Conservation (phyloP, 2,797 vertebrate genomes). For the Myotis findleyi region DNA sequence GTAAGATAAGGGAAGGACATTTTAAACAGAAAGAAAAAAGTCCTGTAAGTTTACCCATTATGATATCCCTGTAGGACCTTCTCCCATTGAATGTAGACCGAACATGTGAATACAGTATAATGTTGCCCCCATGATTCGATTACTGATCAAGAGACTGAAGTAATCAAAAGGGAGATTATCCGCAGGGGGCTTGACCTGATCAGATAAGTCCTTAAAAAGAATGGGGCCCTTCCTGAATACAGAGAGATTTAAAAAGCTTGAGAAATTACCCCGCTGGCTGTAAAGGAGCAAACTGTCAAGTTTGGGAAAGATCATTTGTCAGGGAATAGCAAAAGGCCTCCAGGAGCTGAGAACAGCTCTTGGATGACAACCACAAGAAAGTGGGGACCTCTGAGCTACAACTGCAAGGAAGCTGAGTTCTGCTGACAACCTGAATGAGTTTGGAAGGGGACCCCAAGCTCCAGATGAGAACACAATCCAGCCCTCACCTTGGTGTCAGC, state of each 20-base stretch:
- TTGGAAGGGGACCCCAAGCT: background rate
- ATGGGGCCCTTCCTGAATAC: background rate
- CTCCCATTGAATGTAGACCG: background rate
- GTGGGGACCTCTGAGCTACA: background rate
- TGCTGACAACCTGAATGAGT: background rate
- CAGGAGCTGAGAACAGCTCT: background rate
- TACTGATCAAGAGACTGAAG: background rate
- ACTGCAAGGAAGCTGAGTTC: background rate
- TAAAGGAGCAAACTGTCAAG: background rate
- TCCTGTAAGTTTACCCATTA: background rate
- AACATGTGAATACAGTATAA: background rate
- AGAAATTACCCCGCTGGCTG: background rate
- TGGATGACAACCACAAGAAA: background rate
- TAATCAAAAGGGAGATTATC: background rate
- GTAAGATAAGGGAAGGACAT: background rate
- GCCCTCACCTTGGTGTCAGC: background rate
- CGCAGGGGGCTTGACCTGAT: background rate
- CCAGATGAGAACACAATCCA: background rate
- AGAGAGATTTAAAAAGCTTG: background rate
- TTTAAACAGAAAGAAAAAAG: background rate
- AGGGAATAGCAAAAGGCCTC: background rate
- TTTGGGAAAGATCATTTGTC: background rate
- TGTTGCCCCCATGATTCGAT: background rate
- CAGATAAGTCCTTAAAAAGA: background rate
- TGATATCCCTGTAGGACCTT: background rate